A percentile compares a stretch with the other conserved stretches of the same genome.
These are phyloP conservation scores for Pelochelys cantorii DNA, from an alignment of 2,797 vertebrate genomes.

Conservation along the genomic window DNA sequence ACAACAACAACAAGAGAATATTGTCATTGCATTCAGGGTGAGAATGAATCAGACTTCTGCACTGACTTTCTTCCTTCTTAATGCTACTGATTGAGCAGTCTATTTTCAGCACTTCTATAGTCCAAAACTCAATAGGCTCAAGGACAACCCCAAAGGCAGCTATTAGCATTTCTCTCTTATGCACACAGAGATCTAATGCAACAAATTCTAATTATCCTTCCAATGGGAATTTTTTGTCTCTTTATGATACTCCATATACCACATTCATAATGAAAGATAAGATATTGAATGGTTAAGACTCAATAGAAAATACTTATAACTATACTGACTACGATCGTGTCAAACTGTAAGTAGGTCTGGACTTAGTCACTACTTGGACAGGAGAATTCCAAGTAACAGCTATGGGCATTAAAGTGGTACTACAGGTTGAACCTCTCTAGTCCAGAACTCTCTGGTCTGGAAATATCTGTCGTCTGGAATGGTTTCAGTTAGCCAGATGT, in stretches of 20 bases:
- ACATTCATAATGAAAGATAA: not conserved
- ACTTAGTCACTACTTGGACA: not conserved
- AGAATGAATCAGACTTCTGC: conserved; percentile 65
- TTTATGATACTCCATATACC: rapidly evolving
- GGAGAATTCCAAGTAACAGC: conserved; percentile 11
- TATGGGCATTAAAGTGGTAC: not conserved
- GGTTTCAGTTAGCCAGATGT: too few relatives aligned
- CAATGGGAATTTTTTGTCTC: not conserved
- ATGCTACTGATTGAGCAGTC: not conserved
- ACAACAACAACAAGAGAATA: conserved; percentile 64
- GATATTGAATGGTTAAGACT: not conserved
- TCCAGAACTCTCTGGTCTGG: too few relatives aligned
- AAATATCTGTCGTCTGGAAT: too few relatives aligned
- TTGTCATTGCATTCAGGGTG: conserved; percentile 44
- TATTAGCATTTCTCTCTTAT: not conserved
- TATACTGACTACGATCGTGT: not conserved
- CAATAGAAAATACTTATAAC: conserved; percentile 11
- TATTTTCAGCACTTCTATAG: conserved; percentile 41
- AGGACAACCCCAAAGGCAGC: conserved; percentile 15
- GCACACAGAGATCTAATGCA: not conserved
- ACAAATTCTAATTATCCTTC: not conserved
- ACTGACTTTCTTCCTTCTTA: conserved; percentile 27
- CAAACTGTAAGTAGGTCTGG: not conserved
- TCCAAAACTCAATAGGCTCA: conserved; percentile 4
- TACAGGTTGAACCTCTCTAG: too few relatives aligned